Evolutionary conservation across 2,113 vertebrate species (phyloP), one percentile per base, ranked within the genome.

Genomic region (Misgurnus mizolepis): DNA sequence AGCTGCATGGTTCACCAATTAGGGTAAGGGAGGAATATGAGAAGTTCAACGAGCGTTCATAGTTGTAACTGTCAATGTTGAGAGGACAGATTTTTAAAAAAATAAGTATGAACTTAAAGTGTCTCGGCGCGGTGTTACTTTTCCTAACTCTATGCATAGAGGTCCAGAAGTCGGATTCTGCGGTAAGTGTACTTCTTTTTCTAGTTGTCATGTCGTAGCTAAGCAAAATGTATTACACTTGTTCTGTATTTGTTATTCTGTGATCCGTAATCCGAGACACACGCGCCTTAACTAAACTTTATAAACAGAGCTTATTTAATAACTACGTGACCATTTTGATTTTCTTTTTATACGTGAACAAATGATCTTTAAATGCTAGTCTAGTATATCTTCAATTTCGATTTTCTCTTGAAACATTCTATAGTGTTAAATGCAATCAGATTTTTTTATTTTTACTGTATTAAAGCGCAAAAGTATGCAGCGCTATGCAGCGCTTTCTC

Each of bases 101-200:
- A 91, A 93, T 92, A 90, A 90, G 71, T 77, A 85, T 84, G 88
- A 88, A 84, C 83, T 64, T 77, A 68, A 85, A 88, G 86, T 83
- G 85, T 78, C 85, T 88, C 87, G 84, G 85, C 80, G 84, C 41
- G 81, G 70, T 85, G 8, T 82, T 93, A 81, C 78, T 91, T 53
- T 18, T 92, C 72, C 50, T 93, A 82, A 78, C 78, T 22, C 82
- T n/a, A n/a, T n/a, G 86, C 85, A 80, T 84, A 81, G 81, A 73
- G 81, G 86, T 93, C 75, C 88, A 86, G 81, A 87, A 49, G 11
- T 78, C 91, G 1, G 81, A 93, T 68, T 88, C 89, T 9, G 89
- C 89, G 92, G 93, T 94, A 85, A 93, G 93, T 68, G 45, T 17
- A 58, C 43, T 47, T 67, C 17, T 68, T 53, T 22, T 69, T 80